Evolutionary conservation across 2,797 vertebrate genomes (phyloP).

Genomic region (Acanthopagrus latus): DNA sequence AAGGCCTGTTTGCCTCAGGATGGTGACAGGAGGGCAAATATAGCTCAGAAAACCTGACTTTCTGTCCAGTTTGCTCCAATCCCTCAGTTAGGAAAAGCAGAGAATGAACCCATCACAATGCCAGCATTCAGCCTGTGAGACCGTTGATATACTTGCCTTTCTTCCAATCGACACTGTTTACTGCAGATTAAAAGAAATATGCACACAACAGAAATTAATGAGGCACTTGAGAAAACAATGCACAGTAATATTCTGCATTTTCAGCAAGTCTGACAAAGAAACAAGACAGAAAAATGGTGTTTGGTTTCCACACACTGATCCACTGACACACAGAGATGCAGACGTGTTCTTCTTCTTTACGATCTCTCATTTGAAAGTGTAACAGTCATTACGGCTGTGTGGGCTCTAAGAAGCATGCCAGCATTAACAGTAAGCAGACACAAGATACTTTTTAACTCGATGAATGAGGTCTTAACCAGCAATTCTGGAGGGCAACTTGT

Average conservation of each 20-base stretch:
- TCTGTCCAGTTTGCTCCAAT: conserved; percentile 47
- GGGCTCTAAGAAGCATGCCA: neutral
- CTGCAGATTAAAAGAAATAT: conserved; percentile 52
- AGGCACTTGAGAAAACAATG: conserved; percentile 47
- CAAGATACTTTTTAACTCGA: conserved; percentile 18
- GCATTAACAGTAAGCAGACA: neutral
- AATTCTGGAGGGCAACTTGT: neutral
- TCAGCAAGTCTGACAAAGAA: conserved; percentile 21
- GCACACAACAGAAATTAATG: conserved; percentile 50
- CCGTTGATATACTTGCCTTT: conserved; percentile 39
- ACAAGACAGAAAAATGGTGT: neutral
- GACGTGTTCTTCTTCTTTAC: neutral
- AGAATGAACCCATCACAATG: conserved; percentile 20
- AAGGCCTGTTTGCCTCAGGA: conserved; percentile 38
- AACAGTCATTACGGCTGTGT: conserved; percentile 5
- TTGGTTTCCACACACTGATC: conserved; percentile 6
- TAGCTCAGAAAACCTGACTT: conserved; percentile 41
- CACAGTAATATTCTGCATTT: neutral
- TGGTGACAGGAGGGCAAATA: conserved; percentile 51
- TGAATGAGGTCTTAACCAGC: conserved; percentile 13
- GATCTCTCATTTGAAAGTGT: neutral
- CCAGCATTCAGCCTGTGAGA: conserved; percentile 27
- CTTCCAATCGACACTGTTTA: conserved; percentile 23
- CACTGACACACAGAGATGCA: conserved; percentile 7
- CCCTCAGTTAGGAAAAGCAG: neutral